Evolutionary conservation across 2,113 vertebrate species (phyloP), one percentile per base, ranked within the genome.

Genomic region (Gallinago undulata): DNA sequence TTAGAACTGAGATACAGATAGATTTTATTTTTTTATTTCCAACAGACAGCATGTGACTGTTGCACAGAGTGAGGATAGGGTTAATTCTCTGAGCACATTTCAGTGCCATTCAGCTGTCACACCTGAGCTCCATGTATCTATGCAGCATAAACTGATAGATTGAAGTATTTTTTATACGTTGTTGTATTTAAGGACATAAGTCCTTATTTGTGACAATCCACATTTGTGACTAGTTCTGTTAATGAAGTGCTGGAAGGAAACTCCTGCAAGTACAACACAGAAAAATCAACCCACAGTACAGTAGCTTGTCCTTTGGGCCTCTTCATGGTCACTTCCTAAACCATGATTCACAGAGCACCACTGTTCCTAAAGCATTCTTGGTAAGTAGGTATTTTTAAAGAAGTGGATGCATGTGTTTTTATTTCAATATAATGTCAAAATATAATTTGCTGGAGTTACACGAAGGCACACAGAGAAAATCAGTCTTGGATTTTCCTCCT

Each of bases 61-160:
- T 84, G 56, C 24, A 69, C 72, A 80, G 93, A 93, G 79, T 50
- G 69, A 83, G 62, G 24, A 64, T 88, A 59, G 94, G 55, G 76
- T 87, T 96, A 84, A 94, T 81, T 87, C 45, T 68, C 82, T 90
- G 66, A 94, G 64, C 64, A 87, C 73, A 94, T 82, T 96, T 95
- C 76, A 66, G 19, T 19, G 87, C 50, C 79, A 37, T 78, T 94
- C 79, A 89, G 69, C 57, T 97, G 66, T 84, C 69, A 91, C 53
- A 87, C 17, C 43, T 64, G 5, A 81, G 37, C 30, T 85, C 60
- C 77, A 37, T 47, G 13, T 55, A 28, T 45, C 13, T 17, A 33
- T 10, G 0, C 72, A 84, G 64, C 57, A 88, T 4, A n/a, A 84
- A 22, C 18, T 59, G 39, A 67, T 24, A 35, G 27, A 92, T 13